Base-by-base conservation (phyloP, 2,888 invertebrate genomes). In the Hydrotaea cyrtoneurina region DNA sequence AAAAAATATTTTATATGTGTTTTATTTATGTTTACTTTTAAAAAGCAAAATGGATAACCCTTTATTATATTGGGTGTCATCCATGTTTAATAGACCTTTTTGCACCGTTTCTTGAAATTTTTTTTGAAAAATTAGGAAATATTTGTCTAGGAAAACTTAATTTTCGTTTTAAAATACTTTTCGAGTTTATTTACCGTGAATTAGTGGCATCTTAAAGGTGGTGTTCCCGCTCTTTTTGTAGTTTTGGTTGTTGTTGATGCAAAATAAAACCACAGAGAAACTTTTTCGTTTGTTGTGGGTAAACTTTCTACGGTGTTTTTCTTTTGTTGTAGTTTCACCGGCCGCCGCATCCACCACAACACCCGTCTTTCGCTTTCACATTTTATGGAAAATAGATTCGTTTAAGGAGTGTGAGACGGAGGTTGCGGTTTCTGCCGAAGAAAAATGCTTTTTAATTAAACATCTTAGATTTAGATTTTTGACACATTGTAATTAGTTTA, bases 401-500 rank as follows among this genome's bases (percentile, higher is more conserved):
- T 21, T 59, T 59, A 23, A 59, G 59, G 13, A 59, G 23, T 7
- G 11, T 7, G 15, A 13, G 59, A 7, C 3, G 31, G 2, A 31
- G 31, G 15, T 36, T 64, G 64, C 31, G 66, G 66, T 43, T 23
- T 26, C 31, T 59, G 26, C 13, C 23, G 26, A 59, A 26, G 59
- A 23, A 66, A 39, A 39, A 11, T 39, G 66, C 11, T 39, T 66
- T 66, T 39, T 66, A 66, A 43, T 66, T 66, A 66, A 64, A 66
- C 39, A 43, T 36, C 39, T 19, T 19, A 66, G 66, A 66, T 66
- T 66, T 66, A 66, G 39, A 66, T 66, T 66, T 66, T 43, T 66
- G 66, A 66, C 66, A 66, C 66, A 66, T 66, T 66, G 66, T 66
- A 66, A 66, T 66, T 66, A 66, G 66, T 66, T 66, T 64, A 64